phyloP scores from a whole-genome alignment of 2,113 vertebrate species.

The Nestor notabilis region DNA sequence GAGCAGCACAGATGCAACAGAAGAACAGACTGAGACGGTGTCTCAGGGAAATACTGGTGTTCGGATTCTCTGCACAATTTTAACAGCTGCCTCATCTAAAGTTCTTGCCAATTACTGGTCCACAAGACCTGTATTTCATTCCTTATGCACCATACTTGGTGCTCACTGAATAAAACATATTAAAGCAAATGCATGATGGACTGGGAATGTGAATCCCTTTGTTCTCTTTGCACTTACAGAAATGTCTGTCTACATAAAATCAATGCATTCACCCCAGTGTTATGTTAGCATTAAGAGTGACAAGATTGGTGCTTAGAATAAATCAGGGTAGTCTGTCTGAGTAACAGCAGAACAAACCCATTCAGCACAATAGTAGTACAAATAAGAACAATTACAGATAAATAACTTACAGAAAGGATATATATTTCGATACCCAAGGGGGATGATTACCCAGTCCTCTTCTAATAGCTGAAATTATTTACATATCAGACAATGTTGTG shows the following conservation, averaged over 20 bases:
- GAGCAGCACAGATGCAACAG: not conserved
- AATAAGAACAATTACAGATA: not conserved
- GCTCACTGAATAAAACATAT: not conserved
- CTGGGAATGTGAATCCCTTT: not conserved
- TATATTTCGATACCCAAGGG: no score
- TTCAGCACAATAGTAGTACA: not conserved
- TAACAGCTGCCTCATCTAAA: not conserved
- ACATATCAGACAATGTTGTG: not conserved
- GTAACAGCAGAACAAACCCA: not conserved
- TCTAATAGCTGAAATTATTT: not conserved
- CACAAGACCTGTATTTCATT: not conserved
- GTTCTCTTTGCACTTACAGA: not conserved
- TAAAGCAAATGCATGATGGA: not conserved
- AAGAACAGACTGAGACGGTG: accelerated
- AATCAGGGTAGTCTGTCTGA: not conserved
- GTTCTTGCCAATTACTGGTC: not conserved
- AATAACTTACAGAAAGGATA: not conserved
- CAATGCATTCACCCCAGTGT: not conserved
- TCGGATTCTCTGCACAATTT: not conserved
- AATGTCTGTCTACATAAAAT: not conserved
- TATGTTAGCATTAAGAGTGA: not conserved
- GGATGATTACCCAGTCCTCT: not conserved
- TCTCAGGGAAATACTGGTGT: not conserved
- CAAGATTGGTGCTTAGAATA: not conserved
- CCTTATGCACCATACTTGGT: not conserved